These are phyloP conservation scores for Gorsachius goisagi DNA, from an alignment of 2,113 vertebrate species.

Conservation along the genomic window DNA sequence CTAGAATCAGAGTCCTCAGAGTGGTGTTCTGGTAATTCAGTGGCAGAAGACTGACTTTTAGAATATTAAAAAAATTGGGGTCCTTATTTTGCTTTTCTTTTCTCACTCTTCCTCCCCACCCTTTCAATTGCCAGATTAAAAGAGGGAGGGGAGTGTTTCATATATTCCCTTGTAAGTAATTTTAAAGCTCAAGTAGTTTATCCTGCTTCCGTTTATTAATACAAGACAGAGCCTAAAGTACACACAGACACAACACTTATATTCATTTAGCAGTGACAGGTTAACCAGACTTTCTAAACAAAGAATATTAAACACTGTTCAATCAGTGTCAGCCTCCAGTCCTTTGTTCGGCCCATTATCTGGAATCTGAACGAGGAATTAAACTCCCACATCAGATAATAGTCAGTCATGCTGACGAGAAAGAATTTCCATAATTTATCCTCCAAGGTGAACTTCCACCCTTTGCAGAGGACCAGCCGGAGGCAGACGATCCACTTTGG, in stretches of 20 bases:
- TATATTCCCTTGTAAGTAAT: neutral
- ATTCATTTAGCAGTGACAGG: neutral
- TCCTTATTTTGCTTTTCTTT: neutral
- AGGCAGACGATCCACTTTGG: neutral
- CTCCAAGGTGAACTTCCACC: neutral
- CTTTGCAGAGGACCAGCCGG: neutral
- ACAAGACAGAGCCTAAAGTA: neutral
- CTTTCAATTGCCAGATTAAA: neutral
- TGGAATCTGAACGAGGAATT: neutral
- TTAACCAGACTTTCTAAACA: constrained; percentile 19
- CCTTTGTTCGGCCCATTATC: neutral
- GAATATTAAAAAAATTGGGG: neutral
- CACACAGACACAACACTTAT: neutral
- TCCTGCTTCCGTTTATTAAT: constrained; percentile 19
- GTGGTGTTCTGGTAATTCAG: neutral
- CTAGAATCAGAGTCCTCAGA: neutral
- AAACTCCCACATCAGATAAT: neutral
- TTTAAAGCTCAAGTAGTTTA: constrained; percentile 8
- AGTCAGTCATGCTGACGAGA: neutral
- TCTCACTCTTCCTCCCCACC: neutral
- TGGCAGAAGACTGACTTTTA: neutral
- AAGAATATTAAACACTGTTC: constrained; percentile 9
- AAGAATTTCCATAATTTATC: constrained; percentile 31
- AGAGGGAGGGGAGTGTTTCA: neutral
- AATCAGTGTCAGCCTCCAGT: neutral